These are phyloP conservation scores for Dasypogon diadema DNA, from an alignment of 2,888 invertebrate species.

Conservation along the genomic window DNA sequence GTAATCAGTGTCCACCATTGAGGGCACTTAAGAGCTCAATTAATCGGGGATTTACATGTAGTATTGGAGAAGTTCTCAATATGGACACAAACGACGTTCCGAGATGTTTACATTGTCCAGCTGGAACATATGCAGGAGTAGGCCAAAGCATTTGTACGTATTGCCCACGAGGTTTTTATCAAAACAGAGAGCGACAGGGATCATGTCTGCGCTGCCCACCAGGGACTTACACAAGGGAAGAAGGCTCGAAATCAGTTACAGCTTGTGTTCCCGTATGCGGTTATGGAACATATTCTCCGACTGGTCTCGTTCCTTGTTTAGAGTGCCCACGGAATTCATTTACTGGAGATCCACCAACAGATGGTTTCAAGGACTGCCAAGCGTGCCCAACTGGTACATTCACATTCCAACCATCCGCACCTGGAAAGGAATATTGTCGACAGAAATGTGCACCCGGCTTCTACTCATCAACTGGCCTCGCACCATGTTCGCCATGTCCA, in stretches of 20 bases:
- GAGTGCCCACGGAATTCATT: constrained; percentile 95
- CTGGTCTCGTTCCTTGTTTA: constrained; percentile 91
- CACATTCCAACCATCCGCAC: constrained; percentile 92
- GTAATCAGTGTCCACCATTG: constrained; percentile 92
- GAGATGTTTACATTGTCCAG: constrained; percentile 95
- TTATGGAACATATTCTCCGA: constrained; percentile 95
- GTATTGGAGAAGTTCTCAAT: constrained; percentile 92
- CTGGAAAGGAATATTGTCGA: constrained; percentile 84
- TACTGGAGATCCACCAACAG: constrained; percentile 87
- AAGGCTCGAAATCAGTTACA: constrained; percentile 86
- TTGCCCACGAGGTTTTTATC: constrained; percentile 93
- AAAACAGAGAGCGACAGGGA: constrained; percentile 91
- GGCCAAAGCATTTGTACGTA: constrained; percentile 92
- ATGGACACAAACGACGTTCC: constrained; percentile 93
- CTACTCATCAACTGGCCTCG: constrained; percentile 92
- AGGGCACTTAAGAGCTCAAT: constrained; percentile 88
- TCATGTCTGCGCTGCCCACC: constrained; percentile 90
- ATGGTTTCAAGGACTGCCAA: constrained; percentile 93
- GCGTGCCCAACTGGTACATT: constrained; percentile 90
- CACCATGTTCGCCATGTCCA: constrained; percentile 94
- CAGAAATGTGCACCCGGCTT: constrained; percentile 90
- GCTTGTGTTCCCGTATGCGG: constrained; percentile 96
- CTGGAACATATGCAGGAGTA: constrained; percentile 92
- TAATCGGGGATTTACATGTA: constrained; percentile 91
- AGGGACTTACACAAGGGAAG: constrained; percentile 92